A percentile compares a stretch with the other conserved stretches of the same genome.
These are phyloP conservation scores for Myotis vivesi DNA, from an alignment of 2,797 vertebrate genomes.

Conservation along the genomic window DNA sequence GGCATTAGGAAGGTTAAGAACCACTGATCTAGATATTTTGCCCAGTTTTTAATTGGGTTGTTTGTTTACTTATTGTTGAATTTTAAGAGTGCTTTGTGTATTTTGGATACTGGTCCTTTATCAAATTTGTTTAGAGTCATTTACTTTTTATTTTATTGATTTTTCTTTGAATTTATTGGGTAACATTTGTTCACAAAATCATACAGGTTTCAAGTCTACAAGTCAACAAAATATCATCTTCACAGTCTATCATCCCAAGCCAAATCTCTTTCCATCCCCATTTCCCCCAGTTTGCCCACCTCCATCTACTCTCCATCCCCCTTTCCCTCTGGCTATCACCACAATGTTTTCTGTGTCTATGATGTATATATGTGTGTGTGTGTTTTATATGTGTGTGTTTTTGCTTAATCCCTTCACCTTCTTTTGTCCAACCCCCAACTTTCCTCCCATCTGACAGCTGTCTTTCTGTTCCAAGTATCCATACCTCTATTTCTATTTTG, in stretches of 20 bases:
- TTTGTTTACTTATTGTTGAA: conserved; percentile 18
- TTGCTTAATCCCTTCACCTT: background rate
- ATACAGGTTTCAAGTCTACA: background rate
- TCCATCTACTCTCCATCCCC: background rate
- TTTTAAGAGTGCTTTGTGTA: conserved; percentile 8
- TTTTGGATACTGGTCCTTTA: background rate
- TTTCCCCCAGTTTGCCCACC: background rate
- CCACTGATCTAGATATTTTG: background rate
- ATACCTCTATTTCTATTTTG: background rate
- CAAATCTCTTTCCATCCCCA: background rate
- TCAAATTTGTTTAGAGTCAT: background rate
- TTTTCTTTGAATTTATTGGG: background rate
- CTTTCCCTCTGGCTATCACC: background rate
- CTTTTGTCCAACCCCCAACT: background rate
- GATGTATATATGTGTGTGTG: background rate
- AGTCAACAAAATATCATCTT: background rate
- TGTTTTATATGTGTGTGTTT: background rate
- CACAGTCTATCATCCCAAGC: background rate
- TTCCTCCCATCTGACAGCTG: background rate
- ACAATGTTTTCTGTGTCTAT: background rate
- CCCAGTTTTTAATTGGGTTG: background rate
- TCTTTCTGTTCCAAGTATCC: background rate
- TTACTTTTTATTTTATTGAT: background rate
- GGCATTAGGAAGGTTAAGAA: too few relatives aligned
- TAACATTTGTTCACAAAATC: background rate